phyloP scores from a whole-genome alignment of 2,113 vertebrate species.

The Calidris pygmaea region DNA sequence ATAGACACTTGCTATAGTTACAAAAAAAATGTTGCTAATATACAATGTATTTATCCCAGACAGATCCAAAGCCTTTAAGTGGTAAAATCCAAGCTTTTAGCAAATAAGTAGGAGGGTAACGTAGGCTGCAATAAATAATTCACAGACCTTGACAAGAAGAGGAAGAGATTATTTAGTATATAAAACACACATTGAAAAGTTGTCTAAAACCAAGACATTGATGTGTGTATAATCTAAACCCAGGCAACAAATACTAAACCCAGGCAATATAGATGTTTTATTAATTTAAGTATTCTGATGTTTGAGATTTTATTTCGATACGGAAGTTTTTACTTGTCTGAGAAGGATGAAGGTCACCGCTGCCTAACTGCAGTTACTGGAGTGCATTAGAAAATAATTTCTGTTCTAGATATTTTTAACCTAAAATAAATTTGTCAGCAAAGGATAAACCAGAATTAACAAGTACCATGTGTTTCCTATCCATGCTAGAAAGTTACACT shows the following conservation, averaged over 20 bases:
- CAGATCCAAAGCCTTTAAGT: not conserved
- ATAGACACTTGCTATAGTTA: not conserved
- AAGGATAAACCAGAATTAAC: not conserved
- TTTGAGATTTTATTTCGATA: not conserved
- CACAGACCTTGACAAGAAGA: not conserved
- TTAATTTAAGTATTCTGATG: not conserved
- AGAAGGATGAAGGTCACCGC: not conserved
- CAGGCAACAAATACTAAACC: not conserved
- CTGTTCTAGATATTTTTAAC: not conserved
- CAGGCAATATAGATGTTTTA: not conserved
- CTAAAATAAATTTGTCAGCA: not conserved
- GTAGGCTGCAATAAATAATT: slow-evolving; percentile 4
- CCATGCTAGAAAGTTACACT: not conserved
- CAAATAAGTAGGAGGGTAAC: not conserved
- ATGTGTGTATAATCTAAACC: not conserved
- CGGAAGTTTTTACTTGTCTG: not conserved
- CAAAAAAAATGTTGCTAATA: not conserved
- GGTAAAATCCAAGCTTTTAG: not conserved
- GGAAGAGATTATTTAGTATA: not conserved
- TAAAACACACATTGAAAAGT: not conserved
- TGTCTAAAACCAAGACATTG: not conserved
- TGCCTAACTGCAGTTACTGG: not conserved
- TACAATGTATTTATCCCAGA: not conserved
- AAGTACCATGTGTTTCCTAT: not conserved
- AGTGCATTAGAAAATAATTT: not conserved